Evolutionary conservation across 1,140 invertebrate species (phyloP).

Genomic region (Olivierus martensii): DNA sequence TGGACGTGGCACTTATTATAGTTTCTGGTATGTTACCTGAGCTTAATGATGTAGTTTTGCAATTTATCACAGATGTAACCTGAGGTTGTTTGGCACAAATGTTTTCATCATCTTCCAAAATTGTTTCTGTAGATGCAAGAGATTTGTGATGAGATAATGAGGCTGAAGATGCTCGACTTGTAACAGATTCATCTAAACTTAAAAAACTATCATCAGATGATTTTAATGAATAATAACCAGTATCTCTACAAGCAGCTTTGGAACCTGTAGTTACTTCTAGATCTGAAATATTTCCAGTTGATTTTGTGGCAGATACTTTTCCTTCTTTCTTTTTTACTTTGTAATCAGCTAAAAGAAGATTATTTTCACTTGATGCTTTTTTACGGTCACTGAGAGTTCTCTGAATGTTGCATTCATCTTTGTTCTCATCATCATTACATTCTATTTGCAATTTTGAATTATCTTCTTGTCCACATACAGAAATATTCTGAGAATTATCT

Average conservation of each 20-base stretch:
- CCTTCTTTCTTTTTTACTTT: background rate
- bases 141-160: background rate
- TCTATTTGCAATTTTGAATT: too few species aligned
- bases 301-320: slow-evolving; percentile 8
- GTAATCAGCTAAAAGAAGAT: slow-evolving; percentile 1
- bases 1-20: background rate
- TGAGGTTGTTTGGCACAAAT: background rate
- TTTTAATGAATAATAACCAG: slow-evolving; percentile 19
- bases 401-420: too few species aligned
- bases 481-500: too few species aligned
- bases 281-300: slow-evolving; percentile 15
- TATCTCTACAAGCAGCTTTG: slow-evolving; percentile 14
- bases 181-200: slow-evolving; percentile 3
- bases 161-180: background rate
- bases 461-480: too few species aligned
- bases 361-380: slow-evolving; percentile 8
- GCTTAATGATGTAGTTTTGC: background rate
- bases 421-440: too few species aligned
- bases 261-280: background rate
- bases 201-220: slow-evolving; percentile 18
- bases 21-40: slow-evolving; percentile 4
- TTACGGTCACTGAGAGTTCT: background rate
- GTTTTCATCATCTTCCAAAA: slow-evolving; percentile 19
- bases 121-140: slow-evolving; percentile 1
- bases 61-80: background rate